Percentiles rank a stretch among this genome's conserved stretches.
These are phyloP conservation scores for Stomatorhinus ivindoensis DNA, from an alignment of 2,113 vertebrate genomes.

Conservation along the genomic window DNA sequence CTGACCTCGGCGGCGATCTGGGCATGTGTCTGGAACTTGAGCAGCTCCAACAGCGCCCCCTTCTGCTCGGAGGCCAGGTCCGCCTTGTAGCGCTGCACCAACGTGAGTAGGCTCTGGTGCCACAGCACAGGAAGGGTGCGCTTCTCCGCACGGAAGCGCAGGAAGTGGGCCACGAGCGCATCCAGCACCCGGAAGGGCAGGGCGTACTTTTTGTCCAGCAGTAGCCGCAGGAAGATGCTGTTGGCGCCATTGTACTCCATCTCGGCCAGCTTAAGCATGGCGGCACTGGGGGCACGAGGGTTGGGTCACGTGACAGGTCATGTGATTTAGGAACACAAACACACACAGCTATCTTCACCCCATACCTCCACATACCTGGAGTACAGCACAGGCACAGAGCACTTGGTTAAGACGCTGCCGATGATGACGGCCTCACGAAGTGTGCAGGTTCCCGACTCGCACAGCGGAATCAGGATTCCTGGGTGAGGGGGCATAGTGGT, in stretches of 20 bases:
- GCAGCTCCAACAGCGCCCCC: constrained; percentile 75
- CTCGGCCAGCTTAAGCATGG: constrained; percentile 93
- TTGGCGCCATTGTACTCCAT: constrained; percentile 94
- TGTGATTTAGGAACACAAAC: not conserved
- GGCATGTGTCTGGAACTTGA: constrained; percentile 77
- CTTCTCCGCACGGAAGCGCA: constrained; percentile 77
- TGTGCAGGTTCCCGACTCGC: constrained; percentile 89
- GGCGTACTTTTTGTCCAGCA: constrained; percentile 95
- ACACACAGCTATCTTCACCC: too few species aligned
- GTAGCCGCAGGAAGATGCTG: constrained; percentile 90
- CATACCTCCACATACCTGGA: constrained; percentile 68
- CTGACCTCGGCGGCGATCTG: constrained; percentile 75
- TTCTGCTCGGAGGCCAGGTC: constrained; percentile 90
- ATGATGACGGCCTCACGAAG: constrained; percentile 91
- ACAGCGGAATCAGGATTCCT: constrained; percentile 93
- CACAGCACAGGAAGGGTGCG: constrained; percentile 86
- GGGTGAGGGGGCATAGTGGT: not conserved
- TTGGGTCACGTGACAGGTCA: not conserved
- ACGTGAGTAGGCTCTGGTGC: constrained; percentile 88
- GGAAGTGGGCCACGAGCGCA: constrained; percentile 89
- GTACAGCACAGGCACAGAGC: constrained; percentile 91
- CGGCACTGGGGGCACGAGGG: constrained; percentile 58
- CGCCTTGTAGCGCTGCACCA: constrained; percentile 91
- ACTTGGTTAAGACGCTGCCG: constrained; percentile 89
- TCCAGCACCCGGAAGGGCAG: constrained; percentile 96